Evolutionary conservation across 2,113 vertebrate species (phyloP).

Genomic region (Orthonyx spaldingii): DNA sequence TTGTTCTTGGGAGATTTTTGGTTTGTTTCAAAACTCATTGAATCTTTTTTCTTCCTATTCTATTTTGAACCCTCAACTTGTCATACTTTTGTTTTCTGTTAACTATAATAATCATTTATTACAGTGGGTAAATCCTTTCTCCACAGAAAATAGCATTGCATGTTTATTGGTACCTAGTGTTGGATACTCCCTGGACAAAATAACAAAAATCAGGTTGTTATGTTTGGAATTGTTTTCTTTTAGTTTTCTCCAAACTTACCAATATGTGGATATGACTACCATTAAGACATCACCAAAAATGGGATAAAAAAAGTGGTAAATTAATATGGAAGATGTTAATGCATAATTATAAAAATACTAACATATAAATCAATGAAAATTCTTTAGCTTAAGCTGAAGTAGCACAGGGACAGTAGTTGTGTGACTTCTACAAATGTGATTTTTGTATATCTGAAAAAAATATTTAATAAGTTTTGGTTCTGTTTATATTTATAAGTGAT

Average conservation of each 20-base stretch:
- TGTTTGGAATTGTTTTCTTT: rapidly evolving
- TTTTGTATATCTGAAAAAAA: not conserved
- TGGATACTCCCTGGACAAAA: not conserved
- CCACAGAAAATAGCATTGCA: not conserved
- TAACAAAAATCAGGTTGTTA: not conserved
- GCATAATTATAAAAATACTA: not conserved
- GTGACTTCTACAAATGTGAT: not conserved
- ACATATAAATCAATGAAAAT: not conserved
- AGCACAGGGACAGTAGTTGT: not conserved
- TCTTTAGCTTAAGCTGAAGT: not conserved
- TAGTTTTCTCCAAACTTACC: not conserved
- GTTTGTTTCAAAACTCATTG: not conserved
- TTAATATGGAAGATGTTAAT: not conserved
- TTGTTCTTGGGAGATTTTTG: not conserved
- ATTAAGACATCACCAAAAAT: not conserved
- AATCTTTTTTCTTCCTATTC: not conserved
- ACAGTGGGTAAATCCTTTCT: not conserved
- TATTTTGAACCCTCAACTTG: not conserved
- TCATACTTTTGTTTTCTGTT: not conserved
- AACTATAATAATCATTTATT: not conserved
- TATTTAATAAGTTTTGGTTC: not conserved
- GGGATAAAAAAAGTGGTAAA: not conserved
- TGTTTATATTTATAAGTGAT: not conserved
- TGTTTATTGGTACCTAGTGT: not conserved
- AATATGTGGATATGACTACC: not conserved